These are phyloP conservation scores for Parnassius orleans DNA, from an alignment of 2,888 invertebrate species.

Conservation along the genomic window DNA sequence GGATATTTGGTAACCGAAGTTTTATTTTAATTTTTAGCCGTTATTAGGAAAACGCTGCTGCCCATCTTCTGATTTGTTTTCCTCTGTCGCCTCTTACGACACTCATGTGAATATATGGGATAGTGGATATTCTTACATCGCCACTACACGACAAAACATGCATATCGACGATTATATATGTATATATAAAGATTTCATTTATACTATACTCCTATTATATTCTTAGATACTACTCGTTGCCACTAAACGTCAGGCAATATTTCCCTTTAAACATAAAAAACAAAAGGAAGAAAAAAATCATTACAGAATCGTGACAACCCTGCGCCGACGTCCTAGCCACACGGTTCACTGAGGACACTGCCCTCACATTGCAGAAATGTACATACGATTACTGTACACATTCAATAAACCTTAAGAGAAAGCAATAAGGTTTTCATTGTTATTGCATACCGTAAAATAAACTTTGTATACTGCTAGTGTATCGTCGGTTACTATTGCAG, in stretches of 20 bases:
- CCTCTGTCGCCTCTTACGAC: no score
- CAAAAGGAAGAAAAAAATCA: slow-evolving; percentile 44
- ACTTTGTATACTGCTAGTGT: slow-evolving; percentile 32
- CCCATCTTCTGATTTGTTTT: no score
- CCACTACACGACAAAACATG: no score
- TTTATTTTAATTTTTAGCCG: no score
- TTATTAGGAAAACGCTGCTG: no score
- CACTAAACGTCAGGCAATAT: slow-evolving; percentile 25
- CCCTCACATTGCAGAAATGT: slow-evolving; percentile 52
- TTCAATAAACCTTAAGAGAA: slow-evolving; percentile 34
- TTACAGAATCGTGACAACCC: slow-evolving; percentile 68
- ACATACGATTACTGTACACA: slow-evolving; percentile 31
- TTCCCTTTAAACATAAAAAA: slow-evolving; percentile 35
- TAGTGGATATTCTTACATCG: no score
- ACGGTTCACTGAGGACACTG: slow-evolving; percentile 69
- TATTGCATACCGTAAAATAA: slow-evolving; percentile 21
- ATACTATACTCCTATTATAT: no score
- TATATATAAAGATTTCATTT: no score
- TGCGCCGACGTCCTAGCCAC: slow-evolving; percentile 62
- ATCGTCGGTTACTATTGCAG: slow-evolving; percentile 23
- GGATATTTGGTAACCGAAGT: no score
- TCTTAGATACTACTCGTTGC: slow-evolving; percentile 18
- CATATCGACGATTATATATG: no score
- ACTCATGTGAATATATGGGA: no score
- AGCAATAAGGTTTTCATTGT: slow-evolving; percentile 21